Evolutionary conservation across 2,888 invertebrate species (phyloP).

Genomic region (Bruchidius siliquastri): DNA sequence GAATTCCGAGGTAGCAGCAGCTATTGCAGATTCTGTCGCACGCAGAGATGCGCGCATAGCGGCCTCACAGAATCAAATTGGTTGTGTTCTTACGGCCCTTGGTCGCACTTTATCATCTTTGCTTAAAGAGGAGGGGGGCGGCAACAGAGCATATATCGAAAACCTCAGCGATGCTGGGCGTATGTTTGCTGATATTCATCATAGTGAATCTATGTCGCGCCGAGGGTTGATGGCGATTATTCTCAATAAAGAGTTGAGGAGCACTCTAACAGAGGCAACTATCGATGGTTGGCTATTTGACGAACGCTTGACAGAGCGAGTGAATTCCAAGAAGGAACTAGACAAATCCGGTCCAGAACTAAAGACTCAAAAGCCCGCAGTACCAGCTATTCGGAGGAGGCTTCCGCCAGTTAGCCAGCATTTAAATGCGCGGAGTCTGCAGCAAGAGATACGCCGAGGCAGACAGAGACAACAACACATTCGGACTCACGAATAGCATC

Average conservation of each 20-base stretch:
- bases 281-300: slow-evolving; percentile 6
- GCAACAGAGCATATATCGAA: slow-evolving; percentile 2
- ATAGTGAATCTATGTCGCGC: slow-evolving; percentile 9
- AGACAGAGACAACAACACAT: too few relatives aligned
- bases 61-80: slow-evolving; percentile 9
- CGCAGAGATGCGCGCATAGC: slow-evolving; percentile 8
- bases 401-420: too few relatives aligned
- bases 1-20: slow-evolving; percentile 11
- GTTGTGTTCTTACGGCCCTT: slow-evolving; percentile 11
- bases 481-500: too few relatives aligned
- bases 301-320: slow-evolving; percentile 7
- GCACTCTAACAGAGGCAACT: slow-evolving; percentile 4
- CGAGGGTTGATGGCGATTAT: slow-evolving; percentile 9
- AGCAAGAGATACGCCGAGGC: too few relatives aligned
- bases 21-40: slow-evolving; percentile 8
- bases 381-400: too few relatives aligned
- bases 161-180: slow-evolving; percentile 10
- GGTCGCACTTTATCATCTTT: slow-evolving; percentile 9
- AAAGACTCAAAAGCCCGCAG: not conserved
- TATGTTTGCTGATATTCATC: slow-evolving; percentile 10
- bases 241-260: slow-evolving; percentile 12
- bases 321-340: slow-evolving; percentile 9
- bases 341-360: slow-evolving; percentile 5
- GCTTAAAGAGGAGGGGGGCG: slow-evolving; percentile 8
- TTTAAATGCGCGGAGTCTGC: too few relatives aligned